Evolutionary conservation across 2,113 vertebrate species (phyloP).

Genomic region (Tympanuchus pallidicinctus): DNA sequence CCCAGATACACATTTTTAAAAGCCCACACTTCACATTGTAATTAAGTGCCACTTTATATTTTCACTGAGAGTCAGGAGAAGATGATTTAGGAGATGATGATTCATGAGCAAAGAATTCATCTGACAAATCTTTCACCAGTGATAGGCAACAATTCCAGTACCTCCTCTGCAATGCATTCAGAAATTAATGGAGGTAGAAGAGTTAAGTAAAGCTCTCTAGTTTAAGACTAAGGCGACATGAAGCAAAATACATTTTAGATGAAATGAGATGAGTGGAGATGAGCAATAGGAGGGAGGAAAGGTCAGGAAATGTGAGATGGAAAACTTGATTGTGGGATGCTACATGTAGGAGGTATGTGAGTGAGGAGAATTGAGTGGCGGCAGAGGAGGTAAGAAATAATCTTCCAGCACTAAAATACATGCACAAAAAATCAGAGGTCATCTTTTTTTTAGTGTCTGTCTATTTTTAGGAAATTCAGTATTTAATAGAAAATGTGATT

Average conservation of each 20-base stretch:
- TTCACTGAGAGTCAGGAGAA: not conserved
- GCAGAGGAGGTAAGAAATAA: not conserved
- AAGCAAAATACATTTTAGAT: not conserved
- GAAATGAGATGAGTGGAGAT: not conserved
- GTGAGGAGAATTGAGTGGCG: rapidly evolving
- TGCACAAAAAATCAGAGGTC: not conserved
- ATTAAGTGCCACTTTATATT: not conserved
- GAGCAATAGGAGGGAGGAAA: not conserved
- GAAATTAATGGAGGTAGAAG: not conserved
- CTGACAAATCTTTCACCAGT: not conserved
- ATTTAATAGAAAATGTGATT: slow-evolving; percentile 34
- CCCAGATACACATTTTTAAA: not conserved
- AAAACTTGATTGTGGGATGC: not conserved
- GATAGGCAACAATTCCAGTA: not conserved
- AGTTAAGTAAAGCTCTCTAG: rapidly evolving
- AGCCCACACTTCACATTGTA: not conserved
- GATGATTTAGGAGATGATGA: not conserved
- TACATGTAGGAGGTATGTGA: not conserved
- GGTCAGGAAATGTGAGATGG: slow-evolving; percentile 10
- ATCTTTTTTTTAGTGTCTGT: not conserved
- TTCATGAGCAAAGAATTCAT: not conserved
- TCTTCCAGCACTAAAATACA: not conserved
- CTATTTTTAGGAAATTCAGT: slow-evolving; percentile 20
- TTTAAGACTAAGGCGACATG: not conserved
- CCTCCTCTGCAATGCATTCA: not conserved